Evolutionary conservation across 2,888 invertebrate species (phyloP), one percentile per base, ranked within the genome.

Genomic region (Trachelus stipa): DNA sequence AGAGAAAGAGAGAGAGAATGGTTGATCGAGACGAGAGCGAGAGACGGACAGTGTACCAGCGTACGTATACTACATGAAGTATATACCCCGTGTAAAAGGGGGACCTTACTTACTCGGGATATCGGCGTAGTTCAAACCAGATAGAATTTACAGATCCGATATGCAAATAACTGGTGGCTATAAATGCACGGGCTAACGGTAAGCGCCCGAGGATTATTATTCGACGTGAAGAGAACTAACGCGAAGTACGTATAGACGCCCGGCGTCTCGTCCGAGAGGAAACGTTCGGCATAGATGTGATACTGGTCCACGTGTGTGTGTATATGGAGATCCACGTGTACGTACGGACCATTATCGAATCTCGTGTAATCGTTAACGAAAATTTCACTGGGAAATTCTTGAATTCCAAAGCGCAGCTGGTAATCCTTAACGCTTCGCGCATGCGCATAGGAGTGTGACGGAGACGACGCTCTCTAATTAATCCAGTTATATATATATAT

Each of bases 91-190:
- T 77, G 34, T 56, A 74, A 84, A 76, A 80, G 80, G 77, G 77
- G 71, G 30, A 31, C 71, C 34, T 40, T 33, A 34, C 71, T 75
- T 9, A n/a, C 76, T 30, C 68, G 35, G 71, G 30, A 76, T 78
- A 78, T 75, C 75, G 35, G 73, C 34, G 77, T 34, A 23, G 77
- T 40, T 30, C 76, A 76, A 76, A 68, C 68, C 74, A 75, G 83
- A 85, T 86, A 85, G 87, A 87, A 88, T 86, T 87, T 87, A 86
- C 86, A 86, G 87, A 88, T 88, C 88, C 86, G 88, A 88, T 88
- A 88, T 88, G 88, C 88, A 88, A 88, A 88, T 88, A 86, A 83
- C 82, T 82, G 73, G 80, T 80, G 84, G 86, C 85, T 86, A 83
- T 86, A 87, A 88, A 88, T 87, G 87, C 85, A 85, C 84, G 85